Evolutionary conservation across 2,797 vertebrate genomes (phyloP).

Genomic region (Leptatherina wallacei): DNA sequence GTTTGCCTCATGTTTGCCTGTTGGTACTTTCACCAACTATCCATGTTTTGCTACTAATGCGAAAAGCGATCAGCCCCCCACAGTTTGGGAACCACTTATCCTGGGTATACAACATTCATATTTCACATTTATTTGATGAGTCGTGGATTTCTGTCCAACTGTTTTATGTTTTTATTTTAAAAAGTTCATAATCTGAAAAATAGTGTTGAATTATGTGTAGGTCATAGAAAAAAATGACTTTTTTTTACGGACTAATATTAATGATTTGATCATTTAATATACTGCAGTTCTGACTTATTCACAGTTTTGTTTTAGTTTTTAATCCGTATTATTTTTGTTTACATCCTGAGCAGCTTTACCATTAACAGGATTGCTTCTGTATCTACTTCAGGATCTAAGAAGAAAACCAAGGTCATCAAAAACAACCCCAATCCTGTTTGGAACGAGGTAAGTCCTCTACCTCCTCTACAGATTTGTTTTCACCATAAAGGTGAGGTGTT

Average conservation of each 20-base stretch:
- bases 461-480: background rate
- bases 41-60: no score
- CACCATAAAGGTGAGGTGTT: background rate
- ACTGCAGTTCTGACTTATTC: background rate
- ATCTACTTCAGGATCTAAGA: slow-evolving; percentile 88
- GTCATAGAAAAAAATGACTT: no score
- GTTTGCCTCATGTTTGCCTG: no score
- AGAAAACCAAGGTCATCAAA: slow-evolving; percentile 95
- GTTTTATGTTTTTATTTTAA: no score
- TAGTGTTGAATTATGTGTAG: no score
- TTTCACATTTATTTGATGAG: background rate
- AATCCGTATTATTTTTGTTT: background rate
- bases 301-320: background rate
- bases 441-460: slow-evolving; percentile 88
- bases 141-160: background rate
- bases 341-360: background rate
- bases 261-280: background rate
- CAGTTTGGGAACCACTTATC: no score
- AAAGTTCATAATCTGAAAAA: no score
- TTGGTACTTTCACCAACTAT: no score
- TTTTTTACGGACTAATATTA: background rate
- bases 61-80: no score
- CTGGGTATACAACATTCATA: no score
- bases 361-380: background rate
- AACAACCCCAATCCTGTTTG: slow-evolving; percentile 94